Evolutionary conservation across 2,888 invertebrate genomes (phyloP).

Genomic region (Acronicta aceris): DNA sequence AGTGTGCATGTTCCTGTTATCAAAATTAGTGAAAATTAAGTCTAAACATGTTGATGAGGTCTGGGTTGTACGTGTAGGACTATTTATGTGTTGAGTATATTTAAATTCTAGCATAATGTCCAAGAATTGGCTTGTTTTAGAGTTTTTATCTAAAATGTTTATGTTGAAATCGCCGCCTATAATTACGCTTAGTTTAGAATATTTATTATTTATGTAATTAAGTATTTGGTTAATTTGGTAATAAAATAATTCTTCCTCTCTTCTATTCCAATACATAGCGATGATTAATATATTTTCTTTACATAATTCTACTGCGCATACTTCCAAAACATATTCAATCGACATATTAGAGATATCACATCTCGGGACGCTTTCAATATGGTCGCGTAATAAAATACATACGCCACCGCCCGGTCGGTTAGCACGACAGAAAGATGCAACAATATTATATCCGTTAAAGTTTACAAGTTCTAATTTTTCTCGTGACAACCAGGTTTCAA

Average conservation of each 20-base stretch:
- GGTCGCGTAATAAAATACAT: too few relatives aligned
- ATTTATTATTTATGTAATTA: conserved; percentile 3
- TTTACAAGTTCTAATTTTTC: too few relatives aligned
- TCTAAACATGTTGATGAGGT: conserved; percentile 4
- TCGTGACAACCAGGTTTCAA: too few relatives aligned
- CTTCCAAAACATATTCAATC: too few relatives aligned
- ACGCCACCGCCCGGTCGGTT: too few relatives aligned
- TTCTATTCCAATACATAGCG: too few relatives aligned
- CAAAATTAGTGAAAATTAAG: conserved; percentile 2
- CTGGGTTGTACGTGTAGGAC: conserved; percentile 1
- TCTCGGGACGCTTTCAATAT: too few relatives aligned
- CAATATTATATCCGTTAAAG: too few relatives aligned
- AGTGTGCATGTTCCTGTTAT: neutral
- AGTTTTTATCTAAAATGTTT: conserved; percentile 2
- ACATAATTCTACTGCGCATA: too few relatives aligned
- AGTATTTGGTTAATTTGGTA: neutral
- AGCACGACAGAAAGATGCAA: too few relatives aligned
- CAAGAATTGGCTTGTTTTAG: neutral
- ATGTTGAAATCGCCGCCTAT: conserved; percentile 9
- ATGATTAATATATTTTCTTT: too few relatives aligned
- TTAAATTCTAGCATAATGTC: neutral
- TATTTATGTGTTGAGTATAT: conserved; percentile 3
- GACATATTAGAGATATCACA: too few relatives aligned
- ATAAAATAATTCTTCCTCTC: neutral
- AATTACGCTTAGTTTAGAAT: neutral